Evolutionary conservation across 2,113 vertebrate genomes (phyloP).

Genomic region (Marmota flaviventris): DNA sequence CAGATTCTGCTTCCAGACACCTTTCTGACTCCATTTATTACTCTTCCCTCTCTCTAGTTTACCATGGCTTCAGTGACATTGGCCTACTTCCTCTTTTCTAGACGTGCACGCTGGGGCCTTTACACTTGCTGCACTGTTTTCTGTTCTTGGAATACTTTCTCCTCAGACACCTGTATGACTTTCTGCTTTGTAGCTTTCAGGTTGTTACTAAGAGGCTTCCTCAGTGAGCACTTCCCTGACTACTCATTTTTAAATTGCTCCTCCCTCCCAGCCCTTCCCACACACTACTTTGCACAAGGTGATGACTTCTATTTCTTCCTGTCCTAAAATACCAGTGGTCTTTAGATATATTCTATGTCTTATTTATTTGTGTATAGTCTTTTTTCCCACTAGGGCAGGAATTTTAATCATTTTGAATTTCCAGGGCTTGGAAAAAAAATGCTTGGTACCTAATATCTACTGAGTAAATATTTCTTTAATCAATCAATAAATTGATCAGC

Average conservation of each 20-base stretch:
- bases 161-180: background rate
- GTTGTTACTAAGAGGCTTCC: background rate
- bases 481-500: background rate
- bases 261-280: background rate
- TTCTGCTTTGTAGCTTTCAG: background rate
- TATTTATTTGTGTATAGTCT: background rate
- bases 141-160: background rate
- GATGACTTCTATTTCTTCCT: background rate
- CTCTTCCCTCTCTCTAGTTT: background rate
- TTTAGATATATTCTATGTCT: background rate
- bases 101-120: background rate
- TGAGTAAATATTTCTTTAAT: background rate
- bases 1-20: background rate
- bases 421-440: background rate
- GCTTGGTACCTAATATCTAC: background rate
- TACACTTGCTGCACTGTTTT: background rate
- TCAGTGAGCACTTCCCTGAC: background rate
- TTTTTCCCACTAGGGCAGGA: background rate
- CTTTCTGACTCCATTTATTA: background rate
- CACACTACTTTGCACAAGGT: background rate
- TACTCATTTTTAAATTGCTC: background rate
- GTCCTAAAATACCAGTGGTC: background rate
- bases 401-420: constrained; percentile 20
- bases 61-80: background rate
- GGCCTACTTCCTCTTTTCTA: background rate